A percentile compares a stretch with the other conserved stretches of the same genome.
Evolutionary conservation across 2,888 invertebrate species (phyloP).

Genomic region (Glaucopsyche alexis): DNA sequence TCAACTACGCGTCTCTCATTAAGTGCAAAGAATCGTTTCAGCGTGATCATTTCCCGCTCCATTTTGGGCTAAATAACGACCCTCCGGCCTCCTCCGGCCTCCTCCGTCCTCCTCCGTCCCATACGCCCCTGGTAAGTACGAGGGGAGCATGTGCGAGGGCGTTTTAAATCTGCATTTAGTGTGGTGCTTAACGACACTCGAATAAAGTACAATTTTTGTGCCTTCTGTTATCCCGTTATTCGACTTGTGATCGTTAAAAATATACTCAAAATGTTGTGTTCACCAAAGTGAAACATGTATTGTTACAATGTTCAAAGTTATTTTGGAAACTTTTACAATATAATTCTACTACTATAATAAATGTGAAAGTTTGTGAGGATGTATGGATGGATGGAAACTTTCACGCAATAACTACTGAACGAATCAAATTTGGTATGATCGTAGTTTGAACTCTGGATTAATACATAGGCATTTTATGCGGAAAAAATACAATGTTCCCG

Average conservation of each 20-base stretch:
- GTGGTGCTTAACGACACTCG: background rate
- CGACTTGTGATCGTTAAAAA: background rate
- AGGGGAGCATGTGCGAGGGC: background rate
- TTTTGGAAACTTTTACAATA: too few relatives aligned
- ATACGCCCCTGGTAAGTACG: background rate
- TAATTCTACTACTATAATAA: too few relatives aligned
- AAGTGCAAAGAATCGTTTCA: constrained; percentile 28
- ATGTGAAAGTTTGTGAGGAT: too few relatives aligned
- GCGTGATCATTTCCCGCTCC: constrained; percentile 14
- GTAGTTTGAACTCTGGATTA: too few relatives aligned
- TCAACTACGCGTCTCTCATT: constrained; percentile 21
- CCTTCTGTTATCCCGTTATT: background rate
- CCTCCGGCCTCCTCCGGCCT: background rate
- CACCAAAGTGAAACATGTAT: background rate
- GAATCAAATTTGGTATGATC: too few relatives aligned
- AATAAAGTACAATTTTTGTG: constrained; percentile 10
- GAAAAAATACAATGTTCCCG: too few relatives aligned
- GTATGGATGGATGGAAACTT: too few relatives aligned
- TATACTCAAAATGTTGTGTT: background rate
- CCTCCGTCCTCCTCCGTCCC: background rate
- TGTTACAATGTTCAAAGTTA: background rate
- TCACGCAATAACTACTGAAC: too few relatives aligned
- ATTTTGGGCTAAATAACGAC: constrained; percentile 21
- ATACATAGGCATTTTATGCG: too few relatives aligned
- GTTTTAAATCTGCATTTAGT: constrained; percentile 23